phyloP scores from a whole-genome alignment of 1,140 invertebrate species.

The Danaus melanippus region DNA sequence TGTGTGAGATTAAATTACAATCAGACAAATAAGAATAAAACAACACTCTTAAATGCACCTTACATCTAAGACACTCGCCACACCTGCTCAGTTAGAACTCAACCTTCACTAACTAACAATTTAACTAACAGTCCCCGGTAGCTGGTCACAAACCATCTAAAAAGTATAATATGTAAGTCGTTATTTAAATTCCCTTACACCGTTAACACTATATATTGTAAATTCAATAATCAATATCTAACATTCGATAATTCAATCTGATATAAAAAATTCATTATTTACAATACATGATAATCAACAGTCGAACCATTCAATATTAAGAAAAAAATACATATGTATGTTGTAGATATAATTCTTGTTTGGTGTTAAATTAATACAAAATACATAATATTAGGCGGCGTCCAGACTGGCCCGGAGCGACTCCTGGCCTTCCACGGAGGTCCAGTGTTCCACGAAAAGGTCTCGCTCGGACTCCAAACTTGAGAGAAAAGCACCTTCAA shows the following conservation, averaged over 20 bases:
- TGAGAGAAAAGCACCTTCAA: conserved; percentile 36
- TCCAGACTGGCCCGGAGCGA: conserved; percentile 33
- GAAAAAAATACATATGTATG: too few relatives aligned
- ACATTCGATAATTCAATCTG: conserved; percentile 17
- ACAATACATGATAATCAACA: conserved; percentile 13
- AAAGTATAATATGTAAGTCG: conserved; percentile 1
- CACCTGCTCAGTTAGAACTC: not conserved
- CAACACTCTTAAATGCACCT: conserved; percentile 10
- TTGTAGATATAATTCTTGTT: too few relatives aligned
- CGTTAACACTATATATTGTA: conserved; percentile 7
- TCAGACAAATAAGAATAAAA: conserved; percentile 3
- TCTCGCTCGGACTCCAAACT: conserved; percentile 50
- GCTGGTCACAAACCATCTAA: not conserved
- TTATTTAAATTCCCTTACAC: conserved; percentile 4
- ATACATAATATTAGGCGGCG: conserved; percentile 21
- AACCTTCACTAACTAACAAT: conserved; percentile 1
- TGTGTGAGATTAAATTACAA: conserved; percentile 1
- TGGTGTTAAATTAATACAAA: conserved; percentile 1
- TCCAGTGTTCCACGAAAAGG: conserved; percentile 56
- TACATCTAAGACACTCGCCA: conserved; percentile 6
- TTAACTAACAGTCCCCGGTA: conserved; percentile 10
- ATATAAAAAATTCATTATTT: conserved; percentile 19
- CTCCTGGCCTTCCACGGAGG: conserved; percentile 48
- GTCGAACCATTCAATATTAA: conserved; percentile 4
- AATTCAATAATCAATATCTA: conserved; percentile 18